These are phyloP conservation scores for Hippocampus abdominalis DNA, from an alignment of 2,113 vertebrate species.

Conservation along the genomic window DNA sequence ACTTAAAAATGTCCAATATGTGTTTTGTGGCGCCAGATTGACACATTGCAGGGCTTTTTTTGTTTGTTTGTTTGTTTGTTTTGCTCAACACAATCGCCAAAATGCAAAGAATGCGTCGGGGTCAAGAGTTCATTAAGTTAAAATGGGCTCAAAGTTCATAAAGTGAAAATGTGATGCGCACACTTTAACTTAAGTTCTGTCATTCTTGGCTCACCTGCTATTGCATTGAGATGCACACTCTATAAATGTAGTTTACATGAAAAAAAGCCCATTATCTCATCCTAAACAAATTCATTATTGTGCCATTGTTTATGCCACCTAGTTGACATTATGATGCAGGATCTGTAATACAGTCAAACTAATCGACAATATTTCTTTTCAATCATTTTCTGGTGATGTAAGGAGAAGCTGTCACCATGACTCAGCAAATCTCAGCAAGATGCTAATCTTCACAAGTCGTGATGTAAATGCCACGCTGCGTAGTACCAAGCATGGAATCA, in stretches of 20 bases:
- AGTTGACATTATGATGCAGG: not conserved
- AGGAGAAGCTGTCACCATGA: constrained; percentile 20
- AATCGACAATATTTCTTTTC: not conserved
- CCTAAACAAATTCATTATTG: not conserved
- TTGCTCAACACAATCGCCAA: not conserved
- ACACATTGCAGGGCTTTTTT: not conserved
- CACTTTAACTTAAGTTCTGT: too few species aligned
- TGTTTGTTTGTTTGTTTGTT: not conserved
- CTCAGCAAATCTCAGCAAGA: constrained; percentile 6
- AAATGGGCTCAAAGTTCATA: too few species aligned
- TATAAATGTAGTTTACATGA: not conserved
- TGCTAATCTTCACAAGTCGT: not conserved
- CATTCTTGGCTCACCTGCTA: not conserved
- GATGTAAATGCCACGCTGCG: not conserved
- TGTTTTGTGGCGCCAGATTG: not conserved
- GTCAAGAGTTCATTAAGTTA: not conserved
- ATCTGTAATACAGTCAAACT: not conserved
- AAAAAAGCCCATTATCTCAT: not conserved
- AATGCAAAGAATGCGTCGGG: not conserved
- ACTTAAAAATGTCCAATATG: not conserved
- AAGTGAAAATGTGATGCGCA: too few species aligned
- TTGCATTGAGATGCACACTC: not conserved
- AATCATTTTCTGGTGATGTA: not conserved
- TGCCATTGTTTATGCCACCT: not conserved
- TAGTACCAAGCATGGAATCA: not conserved